Evolutionary conservation across 2,113 vertebrate species (phyloP), one percentile per base, ranked within the genome.

Genomic region (Chaetodon auriga): DNA sequence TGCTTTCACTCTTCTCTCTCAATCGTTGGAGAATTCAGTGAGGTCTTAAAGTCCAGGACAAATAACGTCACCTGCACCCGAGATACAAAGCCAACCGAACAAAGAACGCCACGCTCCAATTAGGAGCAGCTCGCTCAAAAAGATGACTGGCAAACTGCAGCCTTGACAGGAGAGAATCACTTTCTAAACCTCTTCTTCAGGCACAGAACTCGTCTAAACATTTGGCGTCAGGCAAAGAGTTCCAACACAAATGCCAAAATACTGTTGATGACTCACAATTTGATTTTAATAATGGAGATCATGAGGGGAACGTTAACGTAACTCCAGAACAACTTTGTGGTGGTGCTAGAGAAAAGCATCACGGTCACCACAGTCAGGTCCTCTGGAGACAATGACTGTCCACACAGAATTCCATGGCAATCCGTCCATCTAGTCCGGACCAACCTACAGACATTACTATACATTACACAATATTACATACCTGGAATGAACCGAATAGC

Each of bases 401-500:
- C 30, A 30, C 30, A 30, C 30, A 30, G 30, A 30, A 30, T 30
- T 3, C 30, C 30, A 30, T 30, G 30, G 30, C 30, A 30, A 30
- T 30, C 30, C 30, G 30, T 30, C 30, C 30, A 30, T 2, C 30
- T 30, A 30, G 30, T 30, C 30, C 41, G 12, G 0, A 30, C 30
- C 30, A 30, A 30, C 30, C 30, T 30, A 30, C 30, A 30, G 30
- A 30, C 30, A 30, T 30, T 30, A 30, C 30, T 30, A 30, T 30
- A 30, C 30, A 30, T 30, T 30, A 30, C 30, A 30, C 30, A 30
- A 30, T 68, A 8, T 63, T 18, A 68, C 85, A 62, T 80, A 95
- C 95, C 93, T 91, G 88, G 48, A 72, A 80, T 49, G 90, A 83
- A 77, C 70, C 84, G 51, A 94, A 88, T 0, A 93, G 35, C 11